phyloP scores from a whole-genome alignment of 2,113 vertebrate species.

The Cololabis saira region DNA sequence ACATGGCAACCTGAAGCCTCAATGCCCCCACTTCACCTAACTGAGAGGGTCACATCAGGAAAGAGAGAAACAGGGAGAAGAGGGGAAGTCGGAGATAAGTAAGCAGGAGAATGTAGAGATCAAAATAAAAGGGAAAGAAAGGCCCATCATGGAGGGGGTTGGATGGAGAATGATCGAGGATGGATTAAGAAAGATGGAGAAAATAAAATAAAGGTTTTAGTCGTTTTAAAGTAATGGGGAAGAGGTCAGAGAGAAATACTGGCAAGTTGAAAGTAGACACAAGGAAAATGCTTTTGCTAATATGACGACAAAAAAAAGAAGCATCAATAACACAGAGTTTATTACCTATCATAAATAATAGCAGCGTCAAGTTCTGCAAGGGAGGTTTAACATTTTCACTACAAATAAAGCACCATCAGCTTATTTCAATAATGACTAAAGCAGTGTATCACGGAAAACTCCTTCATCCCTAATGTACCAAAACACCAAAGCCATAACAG shows the following conservation, averaged over 20 bases:
- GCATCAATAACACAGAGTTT: too few relatives aligned
- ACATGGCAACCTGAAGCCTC: slow-evolving; percentile 80
- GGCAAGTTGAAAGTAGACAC: too few relatives aligned
- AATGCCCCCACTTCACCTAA: slow-evolving; percentile 78
- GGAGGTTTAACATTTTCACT: too few relatives aligned
- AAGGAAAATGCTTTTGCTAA: too few relatives aligned
- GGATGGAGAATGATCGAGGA: background rate
- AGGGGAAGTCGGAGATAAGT: slow-evolving; percentile 54
- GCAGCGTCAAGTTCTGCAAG: too few relatives aligned
- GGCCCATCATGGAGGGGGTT: slow-evolving; percentile 1
- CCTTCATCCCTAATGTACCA: too few relatives aligned
- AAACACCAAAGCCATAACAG: too few relatives aligned
- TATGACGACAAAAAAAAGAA: too few relatives aligned
- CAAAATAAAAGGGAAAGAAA: slow-evolving; percentile 15
- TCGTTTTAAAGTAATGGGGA: background rate
- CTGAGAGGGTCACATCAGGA: slow-evolving; percentile 65
- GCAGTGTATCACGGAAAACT: too few relatives aligned
- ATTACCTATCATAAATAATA: too few relatives aligned
- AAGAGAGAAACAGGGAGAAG: slow-evolving; percentile 17
- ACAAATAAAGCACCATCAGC: too few relatives aligned
- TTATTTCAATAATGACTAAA: too few relatives aligned
- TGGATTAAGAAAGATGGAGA: background rate
- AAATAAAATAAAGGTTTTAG: background rate
- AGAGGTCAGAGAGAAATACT: background rate
- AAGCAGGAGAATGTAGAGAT: slow-evolving; percentile 15